Base-by-base conservation (phyloP, 1,140 invertebrate genomes). In the Acyrthosiphon pisum region DNA sequence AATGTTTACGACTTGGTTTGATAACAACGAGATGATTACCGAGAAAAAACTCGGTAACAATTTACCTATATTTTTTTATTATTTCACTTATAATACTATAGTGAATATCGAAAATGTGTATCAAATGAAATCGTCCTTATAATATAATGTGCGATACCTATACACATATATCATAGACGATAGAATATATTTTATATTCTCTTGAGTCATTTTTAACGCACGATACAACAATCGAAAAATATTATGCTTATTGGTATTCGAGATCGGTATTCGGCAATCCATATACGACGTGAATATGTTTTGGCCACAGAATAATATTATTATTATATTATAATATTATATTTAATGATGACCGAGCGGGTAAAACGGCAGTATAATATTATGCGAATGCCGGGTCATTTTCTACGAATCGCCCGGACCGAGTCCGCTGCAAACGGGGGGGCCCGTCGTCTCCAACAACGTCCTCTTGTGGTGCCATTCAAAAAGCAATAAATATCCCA, bases 401-500 rank as follows among this genome's bases (percentile, higher is more conserved):
- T 91, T 91, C 60, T n/a, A 35, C 90, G 90, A 76, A 91, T 91
- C 56, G 90, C 23, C 46, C 20, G 11, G 53, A 46, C 44, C 56
- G 60, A 76, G 76, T 91, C 30, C 60, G 91, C 30, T 44, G 91
- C n/a, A 83, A 53, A 83, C 22, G 90, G 46, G 35, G 35, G 37
- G 30, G 46, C 6, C 18, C 35, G 88, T 56, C 88, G 50, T 50
- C 50, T 50, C 50, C 3, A 0, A 53, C 30, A 3, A 0, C 9
- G 7, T 2, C n/a, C 50, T 56, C 89, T 90, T 53, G 53, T 76
- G 48, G 88, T 11, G 50, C 26, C 88, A 6, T 90, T 90, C 89
- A 90, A 90, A 90, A 84, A n/a, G 91, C 91, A 23, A 92, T 92
- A 92, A 92, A 92, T 92, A 92, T 92, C 76, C 91, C 23, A 83